phyloP scores from a whole-genome alignment of 2,113 vertebrate species.

The Morphnarchus princeps region DNA sequence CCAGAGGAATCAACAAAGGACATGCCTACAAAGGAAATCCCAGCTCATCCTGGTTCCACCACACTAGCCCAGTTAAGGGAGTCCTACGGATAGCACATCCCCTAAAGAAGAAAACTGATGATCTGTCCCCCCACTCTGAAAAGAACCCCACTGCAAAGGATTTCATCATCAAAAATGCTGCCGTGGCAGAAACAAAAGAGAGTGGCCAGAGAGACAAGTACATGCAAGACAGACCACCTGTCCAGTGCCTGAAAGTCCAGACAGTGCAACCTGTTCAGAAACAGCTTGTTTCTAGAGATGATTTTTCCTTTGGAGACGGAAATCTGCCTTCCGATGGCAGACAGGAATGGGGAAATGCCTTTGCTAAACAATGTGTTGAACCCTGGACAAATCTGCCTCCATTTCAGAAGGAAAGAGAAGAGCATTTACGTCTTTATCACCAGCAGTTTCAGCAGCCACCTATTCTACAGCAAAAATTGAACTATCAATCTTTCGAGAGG shows the following conservation, averaged over 20 bases:
- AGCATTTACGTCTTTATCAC: constrained; percentile 83
- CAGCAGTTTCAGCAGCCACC: constrained; percentile 86
- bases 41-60: constrained; percentile 33
- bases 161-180: not conserved
- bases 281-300: constrained; percentile 49
- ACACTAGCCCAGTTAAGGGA: constrained; percentile 63
- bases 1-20: constrained; percentile 57
- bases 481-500: constrained; percentile 68
- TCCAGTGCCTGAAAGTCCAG: constrained; percentile 54
- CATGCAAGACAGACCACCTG: not conserved
- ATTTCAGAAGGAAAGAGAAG: constrained; percentile 77
- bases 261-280: constrained; percentile 74
- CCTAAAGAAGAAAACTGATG: constrained; percentile 27
- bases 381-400: constrained; percentile 1
- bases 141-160: not conserved
- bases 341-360: not conserved
- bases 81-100: not conserved
- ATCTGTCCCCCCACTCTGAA: not conserved
- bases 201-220: not conserved
- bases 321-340: not conserved
- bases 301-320: not conserved
- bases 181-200: not conserved
- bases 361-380: not conserved
- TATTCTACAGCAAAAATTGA: constrained; percentile 71
- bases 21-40: not conserved